Evolutionary conservation across 2,888 invertebrate species (phyloP).

Genomic region (Oxystoma pomonae): DNA sequence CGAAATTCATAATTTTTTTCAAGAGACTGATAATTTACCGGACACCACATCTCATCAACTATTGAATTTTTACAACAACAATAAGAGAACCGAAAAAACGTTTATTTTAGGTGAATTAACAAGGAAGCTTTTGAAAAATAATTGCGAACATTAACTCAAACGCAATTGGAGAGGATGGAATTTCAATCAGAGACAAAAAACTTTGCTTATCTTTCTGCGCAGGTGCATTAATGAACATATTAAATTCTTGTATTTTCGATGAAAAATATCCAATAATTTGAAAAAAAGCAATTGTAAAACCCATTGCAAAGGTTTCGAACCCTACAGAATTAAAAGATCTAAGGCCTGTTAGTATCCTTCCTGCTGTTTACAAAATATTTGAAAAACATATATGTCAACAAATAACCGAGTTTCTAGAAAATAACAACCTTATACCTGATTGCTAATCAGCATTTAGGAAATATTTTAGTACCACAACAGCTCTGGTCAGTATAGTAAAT

Average conservation of each 20-base stretch:
- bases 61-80: conserved; percentile 6
- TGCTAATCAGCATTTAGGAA: too few relatives aligned
- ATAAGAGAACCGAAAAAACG: background rate
- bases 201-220: conserved; percentile 5
- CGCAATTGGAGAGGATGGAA: conserved; percentile 8
- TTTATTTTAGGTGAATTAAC: background rate
- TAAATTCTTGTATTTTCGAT: conserved; percentile 8
- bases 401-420: too few relatives aligned
- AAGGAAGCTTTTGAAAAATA: background rate
- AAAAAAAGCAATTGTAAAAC: conserved; percentile 6
- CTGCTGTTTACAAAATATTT: too few relatives aligned
- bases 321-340: conserved; percentile 7
- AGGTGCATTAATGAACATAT: conserved; percentile 1
- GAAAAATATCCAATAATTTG: conserved; percentile 2
- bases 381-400: too few relatives aligned
- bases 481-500: too few relatives aligned
- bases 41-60: conserved; percentile 1
- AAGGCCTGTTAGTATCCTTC: conserved; percentile 2
- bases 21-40: conserved; percentile 6
- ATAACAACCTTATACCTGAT: too few relatives aligned
- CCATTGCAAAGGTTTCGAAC: conserved; percentile 5
- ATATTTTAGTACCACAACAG: too few relatives aligned
- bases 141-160: conserved; percentile 4
- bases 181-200: conserved; percentile 6
- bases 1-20: conserved; percentile 2